Conservation (phyloP, 2,888 invertebrate genomes). For the Thelaira solivaga region DNA sequence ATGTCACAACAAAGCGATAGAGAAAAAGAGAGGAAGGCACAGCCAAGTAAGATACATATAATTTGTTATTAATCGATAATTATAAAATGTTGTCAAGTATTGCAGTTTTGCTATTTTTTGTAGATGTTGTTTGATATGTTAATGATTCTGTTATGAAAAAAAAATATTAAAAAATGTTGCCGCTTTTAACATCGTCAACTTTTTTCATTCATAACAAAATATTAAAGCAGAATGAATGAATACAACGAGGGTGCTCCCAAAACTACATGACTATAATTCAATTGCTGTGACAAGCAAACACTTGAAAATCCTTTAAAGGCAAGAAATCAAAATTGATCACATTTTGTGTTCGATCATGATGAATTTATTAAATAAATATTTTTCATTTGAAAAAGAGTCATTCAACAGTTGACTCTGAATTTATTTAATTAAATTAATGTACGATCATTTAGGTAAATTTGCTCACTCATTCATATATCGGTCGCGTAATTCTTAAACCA, state of each 20-base stretch:
- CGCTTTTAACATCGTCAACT: background rate
- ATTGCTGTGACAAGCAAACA: too few species aligned
- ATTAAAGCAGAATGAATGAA: background rate
- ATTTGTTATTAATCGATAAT: constrained; percentile 32
- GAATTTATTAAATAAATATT: too few species aligned
- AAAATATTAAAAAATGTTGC: constrained; percentile 19
- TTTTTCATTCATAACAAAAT: constrained; percentile 25
- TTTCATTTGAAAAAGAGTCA: too few species aligned
- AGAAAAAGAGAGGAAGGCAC: background rate
- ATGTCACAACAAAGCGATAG: constrained; percentile 44
- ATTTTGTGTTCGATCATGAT: too few species aligned
- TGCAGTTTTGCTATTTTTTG: constrained; percentile 15
- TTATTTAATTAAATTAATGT: too few species aligned
- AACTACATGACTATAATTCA: too few species aligned
- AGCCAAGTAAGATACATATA: background rate
- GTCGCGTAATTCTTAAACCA: too few species aligned
- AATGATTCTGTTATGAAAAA: constrained; percentile 11
- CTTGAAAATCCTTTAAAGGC: too few species aligned
- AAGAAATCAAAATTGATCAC: too few species aligned
- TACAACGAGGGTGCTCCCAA: background rate
- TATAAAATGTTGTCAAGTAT: constrained; percentile 12
- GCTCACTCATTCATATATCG: too few species aligned
- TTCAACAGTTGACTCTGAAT: too few species aligned
- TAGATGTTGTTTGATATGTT: constrained; percentile 16
- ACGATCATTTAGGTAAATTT: too few species aligned